phyloP scores from a whole-genome alignment of 2,888 invertebrate genomes.

The Drosophila anomelani region DNA sequence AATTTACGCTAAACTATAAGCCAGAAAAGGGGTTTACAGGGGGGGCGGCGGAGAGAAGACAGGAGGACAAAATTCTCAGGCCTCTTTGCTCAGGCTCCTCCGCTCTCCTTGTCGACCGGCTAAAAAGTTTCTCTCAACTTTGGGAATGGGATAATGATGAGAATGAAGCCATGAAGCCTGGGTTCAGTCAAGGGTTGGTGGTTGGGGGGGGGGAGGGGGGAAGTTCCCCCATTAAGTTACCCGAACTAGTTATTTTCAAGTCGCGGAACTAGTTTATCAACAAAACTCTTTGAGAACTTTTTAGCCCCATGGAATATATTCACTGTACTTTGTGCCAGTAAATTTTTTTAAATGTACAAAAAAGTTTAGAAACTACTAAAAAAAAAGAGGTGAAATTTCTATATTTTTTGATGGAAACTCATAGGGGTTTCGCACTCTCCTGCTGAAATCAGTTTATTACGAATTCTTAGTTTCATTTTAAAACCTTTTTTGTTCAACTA shows the following conservation, averaged over 20 bases:
- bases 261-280: slow-evolving; percentile 43
- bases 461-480: rapidly evolving
- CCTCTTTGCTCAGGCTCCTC: background rate
- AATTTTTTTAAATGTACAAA: slow-evolving; percentile 1
- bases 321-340: background rate
- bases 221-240: slow-evolving; percentile 22
- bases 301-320: slow-evolving; percentile 12
- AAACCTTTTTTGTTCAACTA: background rate
- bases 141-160: slow-evolving; percentile 46
- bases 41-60: background rate
- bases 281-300: slow-evolving; percentile 31
- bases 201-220: background rate
- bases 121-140: slow-evolving; percentile 42
- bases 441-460: background rate
- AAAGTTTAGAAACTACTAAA: background rate
- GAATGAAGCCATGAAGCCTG: slow-evolving; percentile 38
- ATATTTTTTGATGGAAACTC: background rate
- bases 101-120: background rate
- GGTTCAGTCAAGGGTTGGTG: slow-evolving; percentile 32
- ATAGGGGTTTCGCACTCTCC: no score
- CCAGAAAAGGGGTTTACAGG: slow-evolving; percentile 4
- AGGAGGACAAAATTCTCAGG: slow-evolving; percentile 8
- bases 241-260: slow-evolving; percentile 37
- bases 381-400: background rate
- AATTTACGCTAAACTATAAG: slow-evolving; percentile 64